Base-by-base conservation (phyloP, 2,888 invertebrate genomes). In the Dyspetes luteomarginatus region DNA sequence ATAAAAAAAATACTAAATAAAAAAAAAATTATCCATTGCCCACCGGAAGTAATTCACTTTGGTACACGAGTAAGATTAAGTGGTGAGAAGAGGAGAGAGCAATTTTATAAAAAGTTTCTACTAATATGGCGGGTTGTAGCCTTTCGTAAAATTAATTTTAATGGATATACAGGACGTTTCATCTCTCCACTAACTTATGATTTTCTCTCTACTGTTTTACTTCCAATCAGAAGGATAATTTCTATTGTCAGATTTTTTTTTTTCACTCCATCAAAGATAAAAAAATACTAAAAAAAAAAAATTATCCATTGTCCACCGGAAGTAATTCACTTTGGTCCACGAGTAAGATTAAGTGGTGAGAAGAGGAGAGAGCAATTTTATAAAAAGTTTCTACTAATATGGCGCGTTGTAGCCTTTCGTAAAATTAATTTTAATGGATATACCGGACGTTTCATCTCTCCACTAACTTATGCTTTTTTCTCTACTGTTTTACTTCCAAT, bases 61-160 rank as follows among this genome's bases (percentile, higher is more conserved):
- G 2, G 12, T 5, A 30, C 5, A 17, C 28, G 17, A 48, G 60
- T 71, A 19, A 19, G 9, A 45, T 15, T 24, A 19, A 62, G 24
- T n/a, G 12, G 7, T 7, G 36, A 2, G 24, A 9, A 1, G 17
- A 48, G 2, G 1, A 24, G 22, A 55, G 15, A 43, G 41, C 17
- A 58, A 30, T 17, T 4, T 7, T 28, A 43, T 73, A 55, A 17
- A 41, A 65, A 62, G 24, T 62, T 55, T 24, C 41, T 19, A 24
- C 36, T 62, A 62, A 72, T 72, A 12, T 19, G 64, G 30, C 56
- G 5, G n/a, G 30, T 15, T 64, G n/a, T 56, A 43, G 56, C 30
- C 19, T 65, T 74, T 74, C 55, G 56, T 56, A 15, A 45, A 65
- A 65, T 56, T 74, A 64, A 74, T 74, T 74, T 65, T 55, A 74